Evolutionary conservation across 2,888 invertebrate species (phyloP).

Genomic region (Drepana falcataria): DNA sequence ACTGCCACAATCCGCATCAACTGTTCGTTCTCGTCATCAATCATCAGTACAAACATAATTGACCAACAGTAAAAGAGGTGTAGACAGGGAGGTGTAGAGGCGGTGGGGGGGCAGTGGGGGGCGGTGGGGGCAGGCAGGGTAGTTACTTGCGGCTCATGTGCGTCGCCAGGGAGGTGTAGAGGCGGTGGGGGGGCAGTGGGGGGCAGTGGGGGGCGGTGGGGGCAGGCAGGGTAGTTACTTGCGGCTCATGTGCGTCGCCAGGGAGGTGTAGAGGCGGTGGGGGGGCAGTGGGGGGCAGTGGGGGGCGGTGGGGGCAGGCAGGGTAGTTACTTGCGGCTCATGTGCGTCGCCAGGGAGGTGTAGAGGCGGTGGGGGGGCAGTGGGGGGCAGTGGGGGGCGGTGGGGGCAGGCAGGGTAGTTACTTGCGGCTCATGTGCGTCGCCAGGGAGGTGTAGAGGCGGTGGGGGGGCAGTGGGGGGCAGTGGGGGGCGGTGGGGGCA

Average conservation of each 20-base stretch:
- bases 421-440: conserved; percentile 72
- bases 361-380: background rate
- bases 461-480: background rate
- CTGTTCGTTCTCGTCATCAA: no score
- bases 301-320: conserved; percentile 8
- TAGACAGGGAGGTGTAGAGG: background rate
- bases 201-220: conserved; percentile 4
- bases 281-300: background rate
- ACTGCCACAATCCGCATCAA: background rate
- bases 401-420: conserved; percentile 31
- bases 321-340: conserved; percentile 77
- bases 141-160: conserved; percentile 89
- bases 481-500: conserved; percentile 6
- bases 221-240: conserved; percentile 74
- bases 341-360: no score
- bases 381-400: background rate
- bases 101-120: background rate
- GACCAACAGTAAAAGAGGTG: no score
- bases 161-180: background rate
- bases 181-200: background rate
- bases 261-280: background rate
- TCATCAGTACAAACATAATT: no score
- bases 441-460: no score
- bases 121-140: conserved; percentile 9
- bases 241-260: conserved; percentile 80